These are phyloP conservation scores for Cricetomys ansorgei DNA, from an alignment of 2,113 vertebrate genomes.

Conservation along the genomic window DNA sequence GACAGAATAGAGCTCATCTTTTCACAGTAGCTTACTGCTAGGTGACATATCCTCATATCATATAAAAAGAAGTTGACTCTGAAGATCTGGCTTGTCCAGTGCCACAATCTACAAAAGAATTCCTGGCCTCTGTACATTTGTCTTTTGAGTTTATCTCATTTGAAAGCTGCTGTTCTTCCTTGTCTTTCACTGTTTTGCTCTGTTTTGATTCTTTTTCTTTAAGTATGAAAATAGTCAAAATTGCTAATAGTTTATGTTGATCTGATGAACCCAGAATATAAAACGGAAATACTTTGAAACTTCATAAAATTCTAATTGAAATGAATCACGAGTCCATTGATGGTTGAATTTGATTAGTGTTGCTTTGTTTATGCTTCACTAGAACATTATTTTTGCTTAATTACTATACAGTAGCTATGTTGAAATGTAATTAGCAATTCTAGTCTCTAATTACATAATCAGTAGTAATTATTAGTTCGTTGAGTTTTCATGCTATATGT, in stretches of 20 bases:
- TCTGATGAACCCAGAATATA: background rate
- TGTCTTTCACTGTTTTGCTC: background rate
- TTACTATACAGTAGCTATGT: conserved; percentile 56
- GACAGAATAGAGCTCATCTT: background rate
- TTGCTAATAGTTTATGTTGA: background rate
- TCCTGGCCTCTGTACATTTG: background rate
- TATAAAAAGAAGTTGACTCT: background rate
- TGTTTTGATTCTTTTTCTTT: background rate
- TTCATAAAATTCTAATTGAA: conserved; percentile 43
- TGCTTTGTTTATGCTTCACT: background rate
- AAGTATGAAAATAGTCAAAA: background rate
- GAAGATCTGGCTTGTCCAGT: background rate
- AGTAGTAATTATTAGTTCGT: conserved; percentile 73
- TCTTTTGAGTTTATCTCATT: background rate
- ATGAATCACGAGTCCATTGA: conserved; percentile 36
- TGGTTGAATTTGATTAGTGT: background rate
- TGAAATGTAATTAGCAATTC: conserved; percentile 67
- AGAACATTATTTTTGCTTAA: conserved; percentile 40
- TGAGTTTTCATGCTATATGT: conserved; percentile 23
- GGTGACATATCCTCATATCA: background rate
- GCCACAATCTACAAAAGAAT: background rate
- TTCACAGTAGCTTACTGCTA: background rate
- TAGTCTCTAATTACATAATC: conserved; percentile 75
- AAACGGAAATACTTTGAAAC: background rate
- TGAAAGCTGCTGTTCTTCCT: background rate